Conservation (phyloP, 2,888 invertebrate species). For the Andrena hattorfiana region DNA sequence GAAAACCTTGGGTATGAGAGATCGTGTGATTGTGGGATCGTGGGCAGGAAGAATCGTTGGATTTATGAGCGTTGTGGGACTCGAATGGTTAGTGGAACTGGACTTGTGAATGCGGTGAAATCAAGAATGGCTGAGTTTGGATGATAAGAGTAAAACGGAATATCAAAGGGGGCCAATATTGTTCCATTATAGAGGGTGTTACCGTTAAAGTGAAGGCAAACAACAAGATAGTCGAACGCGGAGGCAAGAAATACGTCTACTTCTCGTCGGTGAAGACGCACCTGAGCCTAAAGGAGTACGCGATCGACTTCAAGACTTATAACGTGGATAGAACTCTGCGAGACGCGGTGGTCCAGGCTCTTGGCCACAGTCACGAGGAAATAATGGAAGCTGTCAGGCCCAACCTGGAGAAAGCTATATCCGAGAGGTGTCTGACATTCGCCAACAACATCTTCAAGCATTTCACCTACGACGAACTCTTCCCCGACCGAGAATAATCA, state of each 20-base stretch:
- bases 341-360: constrained; percentile 70
- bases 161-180: no score
- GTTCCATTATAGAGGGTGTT: constrained; percentile 69
- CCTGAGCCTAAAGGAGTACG: constrained; percentile 71
- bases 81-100: not conserved
- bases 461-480: constrained; percentile 81
- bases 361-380: constrained; percentile 78
- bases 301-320: constrained; percentile 64
- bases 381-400: constrained; percentile 80
- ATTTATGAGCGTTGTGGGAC: not conserved
- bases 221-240: constrained; percentile 62
- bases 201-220: constrained; percentile 48
- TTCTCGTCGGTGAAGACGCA: constrained; percentile 74
- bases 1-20: not conserved
- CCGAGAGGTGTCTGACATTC: constrained; percentile 74
- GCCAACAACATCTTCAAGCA: constrained; percentile 80
- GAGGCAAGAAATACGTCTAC: constrained; percentile 70
- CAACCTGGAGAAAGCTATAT: constrained; percentile 79
- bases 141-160: not conserved
- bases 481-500: constrained; percentile 78
- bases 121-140: no score
- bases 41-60: not conserved
- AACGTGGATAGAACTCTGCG: constrained; percentile 62
- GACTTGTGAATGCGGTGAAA: no score
- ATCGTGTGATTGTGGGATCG: not conserved